These are phyloP conservation scores for Nesidiocoris tenuis DNA, from an alignment of 2,888 invertebrate species.

Conservation along the genomic window DNA sequence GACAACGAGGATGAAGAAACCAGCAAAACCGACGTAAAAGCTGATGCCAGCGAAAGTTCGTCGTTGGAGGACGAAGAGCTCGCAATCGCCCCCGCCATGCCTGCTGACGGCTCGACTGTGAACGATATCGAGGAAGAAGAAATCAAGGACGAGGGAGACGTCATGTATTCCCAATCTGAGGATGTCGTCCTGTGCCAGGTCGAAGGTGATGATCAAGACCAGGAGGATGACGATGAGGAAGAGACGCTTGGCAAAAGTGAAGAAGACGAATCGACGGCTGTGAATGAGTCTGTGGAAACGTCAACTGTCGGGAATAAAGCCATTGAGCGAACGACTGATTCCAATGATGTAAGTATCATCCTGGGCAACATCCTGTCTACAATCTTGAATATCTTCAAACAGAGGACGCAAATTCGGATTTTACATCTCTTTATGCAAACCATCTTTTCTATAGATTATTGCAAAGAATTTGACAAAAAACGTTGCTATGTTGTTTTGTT, in stretches of 20 bases:
- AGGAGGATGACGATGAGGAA: constrained; percentile 49
- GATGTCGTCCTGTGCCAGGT: constrained; percentile 38
- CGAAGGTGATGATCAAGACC: constrained; percentile 52
- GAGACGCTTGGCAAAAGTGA: constrained; percentile 52
- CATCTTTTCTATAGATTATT: no score
- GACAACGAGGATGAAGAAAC: constrained; percentile 10
- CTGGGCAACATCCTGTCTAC: no score
- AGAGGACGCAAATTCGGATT: no score
- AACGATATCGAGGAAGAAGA: background rate
- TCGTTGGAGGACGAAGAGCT: constrained; percentile 31
- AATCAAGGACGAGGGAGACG: background rate
- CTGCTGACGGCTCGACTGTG: background rate
- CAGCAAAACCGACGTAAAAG: background rate
- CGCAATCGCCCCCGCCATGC: constrained; percentile 20
- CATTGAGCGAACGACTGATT: constrained; percentile 57
- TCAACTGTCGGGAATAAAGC: constrained; percentile 61
- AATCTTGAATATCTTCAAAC: background rate
- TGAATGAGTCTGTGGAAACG: constrained; percentile 52
- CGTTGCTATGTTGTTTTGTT: no score
- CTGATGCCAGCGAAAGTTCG: constrained; percentile 7
- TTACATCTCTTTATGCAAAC: no score
- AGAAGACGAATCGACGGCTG: constrained; percentile 51
- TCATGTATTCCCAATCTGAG: background rate
- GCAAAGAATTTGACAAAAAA: no score
- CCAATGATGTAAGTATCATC: background rate